These are phyloP conservation scores for Amblyteles armatorius DNA, from an alignment of 2,888 invertebrate genomes.

Conservation along the genomic window DNA sequence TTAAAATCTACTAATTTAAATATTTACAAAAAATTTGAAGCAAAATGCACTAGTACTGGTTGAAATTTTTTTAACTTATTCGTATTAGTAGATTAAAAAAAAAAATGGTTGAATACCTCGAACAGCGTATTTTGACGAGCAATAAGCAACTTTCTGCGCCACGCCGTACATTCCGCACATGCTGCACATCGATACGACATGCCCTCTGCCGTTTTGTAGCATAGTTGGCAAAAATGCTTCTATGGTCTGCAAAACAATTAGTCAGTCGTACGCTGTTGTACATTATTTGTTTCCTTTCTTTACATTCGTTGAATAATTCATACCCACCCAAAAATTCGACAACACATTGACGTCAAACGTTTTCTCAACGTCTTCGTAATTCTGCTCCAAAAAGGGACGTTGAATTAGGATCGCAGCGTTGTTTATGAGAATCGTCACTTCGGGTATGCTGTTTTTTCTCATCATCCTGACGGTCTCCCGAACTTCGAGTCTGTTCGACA, in stretches of 20 bases:
- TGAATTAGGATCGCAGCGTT: slow-evolving; percentile 85
- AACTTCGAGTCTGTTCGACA: slow-evolving; percentile 77
- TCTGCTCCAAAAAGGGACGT: slow-evolving; percentile 81
- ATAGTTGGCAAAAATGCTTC: slow-evolving; percentile 84
- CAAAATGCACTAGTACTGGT: too few species aligned
- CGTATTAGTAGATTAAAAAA: background rate
- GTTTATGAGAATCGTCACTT: slow-evolving; percentile 85
- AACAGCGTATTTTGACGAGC: slow-evolving; percentile 85
- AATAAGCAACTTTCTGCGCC: slow-evolving; percentile 83
- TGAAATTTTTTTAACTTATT: background rate
- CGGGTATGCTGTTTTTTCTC: slow-evolving; percentile 80
- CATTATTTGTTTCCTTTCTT: background rate
- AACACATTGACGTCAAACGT: slow-evolving; percentile 84
- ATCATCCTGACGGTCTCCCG: slow-evolving; percentile 75
- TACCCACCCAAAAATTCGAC: slow-evolving; percentile 85
- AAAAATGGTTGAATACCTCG: slow-evolving; percentile 77
- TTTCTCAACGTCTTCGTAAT: slow-evolving; percentile 80
- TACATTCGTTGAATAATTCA: background rate
- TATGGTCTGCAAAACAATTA: slow-evolving; percentile 78
- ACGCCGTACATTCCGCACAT: slow-evolving; percentile 84
- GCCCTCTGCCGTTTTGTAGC: slow-evolving; percentile 82
- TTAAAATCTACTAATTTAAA: too few species aligned
- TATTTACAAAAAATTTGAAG: too few species aligned
- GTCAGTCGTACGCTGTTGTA: background rate
- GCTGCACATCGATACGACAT: slow-evolving; percentile 84